Evolutionary conservation across 2,888 invertebrate genomes (phyloP), one percentile per base, ranked within the genome.

Genomic region (Lasioglossum leucozonium): DNA sequence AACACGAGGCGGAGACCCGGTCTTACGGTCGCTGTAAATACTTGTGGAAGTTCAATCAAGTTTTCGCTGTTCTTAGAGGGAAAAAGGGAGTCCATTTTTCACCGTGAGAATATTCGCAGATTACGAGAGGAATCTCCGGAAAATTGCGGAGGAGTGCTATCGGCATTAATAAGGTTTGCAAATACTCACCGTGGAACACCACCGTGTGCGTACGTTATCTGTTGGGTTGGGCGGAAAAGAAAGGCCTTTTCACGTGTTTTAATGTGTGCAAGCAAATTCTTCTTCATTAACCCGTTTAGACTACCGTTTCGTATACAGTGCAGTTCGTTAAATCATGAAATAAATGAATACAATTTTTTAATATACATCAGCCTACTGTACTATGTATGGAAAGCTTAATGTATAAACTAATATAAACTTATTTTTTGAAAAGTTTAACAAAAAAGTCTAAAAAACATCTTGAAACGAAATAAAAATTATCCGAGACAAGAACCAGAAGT

Each of bases 1-100:
- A 51, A 51, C 51, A 51, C 51, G 51, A 51, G 55, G 4, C 55
- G 11, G 55, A 26, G 58, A 26, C 26, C 26, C 30, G n/a, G 58
- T 62, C 26, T 62, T 62, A 62, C 58, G 13, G 26, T 6, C 58
- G 58, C 58, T 30, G 58, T 30, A 62, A 62, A 62, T 62, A 62
- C 58, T 62, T 62, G 26, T 62, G 58, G 26, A 62, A 62, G 58
- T 62, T 62, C 58, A 16, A 62, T 62, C 58, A 26, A 62, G 58
- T 62, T 58, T 16, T 30, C 26, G 58, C 5, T 62, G 58, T 62
- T 30, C 30, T 62, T 62, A 62, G 26, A 16, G 58, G 11, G 3
- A 51, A 51, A 58, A 26, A 62, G 26, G 16, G 30, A 62, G 58
- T 2, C 58, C 58, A 62, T 62, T 30, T 62, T 30, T 62, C 58